Conservation (phyloP, 2,113 vertebrate species). For the Cochlearius cochlearius region DNA sequence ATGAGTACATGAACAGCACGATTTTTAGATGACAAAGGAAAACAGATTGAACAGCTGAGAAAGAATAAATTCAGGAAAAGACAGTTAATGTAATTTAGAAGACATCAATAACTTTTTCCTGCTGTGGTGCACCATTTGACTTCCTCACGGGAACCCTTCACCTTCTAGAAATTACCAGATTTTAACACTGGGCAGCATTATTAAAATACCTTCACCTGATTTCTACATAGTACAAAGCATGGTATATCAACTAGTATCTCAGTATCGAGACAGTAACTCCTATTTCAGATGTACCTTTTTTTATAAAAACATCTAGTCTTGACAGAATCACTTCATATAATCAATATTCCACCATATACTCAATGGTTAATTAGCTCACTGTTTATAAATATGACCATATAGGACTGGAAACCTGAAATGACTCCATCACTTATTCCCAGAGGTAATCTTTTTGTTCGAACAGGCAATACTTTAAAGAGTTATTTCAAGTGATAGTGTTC, state of each 20-base stretch:
- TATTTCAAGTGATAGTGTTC: background rate
- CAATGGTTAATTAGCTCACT: background rate
- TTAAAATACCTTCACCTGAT: background rate
- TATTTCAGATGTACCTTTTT: background rate
- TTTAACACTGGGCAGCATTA: background rate
- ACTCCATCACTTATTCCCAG: background rate
- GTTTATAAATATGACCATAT: background rate
- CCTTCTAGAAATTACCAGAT: background rate
- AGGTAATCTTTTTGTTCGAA: background rate
- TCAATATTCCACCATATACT: background rate
- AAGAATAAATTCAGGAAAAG: background rate
- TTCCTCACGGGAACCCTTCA: background rate
- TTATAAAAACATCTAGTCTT: background rate
- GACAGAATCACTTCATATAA: background rate
- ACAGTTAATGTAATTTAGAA: background rate
- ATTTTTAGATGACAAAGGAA: background rate
- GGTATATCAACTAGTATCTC: background rate
- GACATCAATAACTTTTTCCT: background rate
- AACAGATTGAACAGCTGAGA: background rate
- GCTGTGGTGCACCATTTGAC: background rate
- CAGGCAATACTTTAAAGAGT: background rate
- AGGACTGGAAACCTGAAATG: background rate
- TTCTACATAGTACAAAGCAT: background rate
- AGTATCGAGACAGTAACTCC: background rate
- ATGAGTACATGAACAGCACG: background rate